Percentiles rank a stretch among this genome's conserved stretches.
These are phyloP conservation scores for Acanthosepion pharaonis DNA, from an alignment of 2,888 invertebrate genomes.

Conservation along the genomic window DNA sequence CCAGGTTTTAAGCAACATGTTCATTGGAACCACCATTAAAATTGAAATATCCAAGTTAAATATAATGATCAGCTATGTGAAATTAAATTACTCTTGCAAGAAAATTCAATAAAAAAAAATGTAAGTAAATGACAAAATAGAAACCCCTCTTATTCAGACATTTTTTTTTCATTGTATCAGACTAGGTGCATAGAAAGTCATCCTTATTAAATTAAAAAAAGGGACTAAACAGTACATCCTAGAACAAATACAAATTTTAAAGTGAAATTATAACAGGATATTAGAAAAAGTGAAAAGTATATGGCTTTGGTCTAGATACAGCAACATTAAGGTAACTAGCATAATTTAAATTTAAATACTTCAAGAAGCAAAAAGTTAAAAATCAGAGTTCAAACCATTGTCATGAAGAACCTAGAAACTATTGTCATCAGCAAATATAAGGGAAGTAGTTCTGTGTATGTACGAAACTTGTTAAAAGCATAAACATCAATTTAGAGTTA, in stretches of 20 bases:
- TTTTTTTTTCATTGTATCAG: neutral
- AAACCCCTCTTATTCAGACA: constrained; percentile 5
- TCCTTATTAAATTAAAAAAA: neutral
- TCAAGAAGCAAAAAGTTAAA: constrained; percentile 44
- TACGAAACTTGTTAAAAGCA: constrained; percentile 44
- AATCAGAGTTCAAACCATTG: constrained; percentile 43
- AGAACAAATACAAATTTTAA: constrained; percentile 6
- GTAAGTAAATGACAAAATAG: constrained; percentile 11
- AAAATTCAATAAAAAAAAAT: neutral
- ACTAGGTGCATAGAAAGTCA: neutral
- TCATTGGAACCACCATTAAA: constrained; percentile 11
- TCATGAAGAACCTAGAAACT: constrained; percentile 39
- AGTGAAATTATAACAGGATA: constrained; percentile 22
- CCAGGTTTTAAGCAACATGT: neutral
- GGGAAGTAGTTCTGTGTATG: constrained; percentile 43
- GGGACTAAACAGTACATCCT: neutral
- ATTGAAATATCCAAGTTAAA: constrained; percentile 3
- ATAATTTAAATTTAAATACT: constrained; percentile 42
- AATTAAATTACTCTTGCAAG: constrained; percentile 14
- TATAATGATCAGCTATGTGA: neutral
- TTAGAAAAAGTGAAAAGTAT: constrained; percentile 22
- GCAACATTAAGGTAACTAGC: constrained; percentile 33
- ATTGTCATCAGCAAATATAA: constrained; percentile 46
- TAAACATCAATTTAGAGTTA: constrained; percentile 36
- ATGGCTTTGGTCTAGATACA: constrained; percentile 9